Percentiles rank a stretch among this genome's conserved stretches.
Conservation (phyloP, 2,888 invertebrate genomes). For the Caenorhabditis plicata region DNA sequence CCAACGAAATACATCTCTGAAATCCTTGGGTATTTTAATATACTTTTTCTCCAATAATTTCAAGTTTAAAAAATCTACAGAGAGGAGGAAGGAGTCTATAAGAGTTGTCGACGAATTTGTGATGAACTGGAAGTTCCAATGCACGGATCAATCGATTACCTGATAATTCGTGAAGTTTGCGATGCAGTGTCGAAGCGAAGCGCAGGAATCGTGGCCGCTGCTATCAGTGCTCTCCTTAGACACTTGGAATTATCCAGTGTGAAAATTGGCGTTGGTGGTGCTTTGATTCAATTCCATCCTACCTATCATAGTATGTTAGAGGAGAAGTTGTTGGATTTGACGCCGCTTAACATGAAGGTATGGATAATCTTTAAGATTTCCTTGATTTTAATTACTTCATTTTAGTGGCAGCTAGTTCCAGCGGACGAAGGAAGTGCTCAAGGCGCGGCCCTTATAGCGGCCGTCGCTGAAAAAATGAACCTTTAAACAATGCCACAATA, state of each 20-base stretch:
- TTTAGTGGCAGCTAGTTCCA: slow-evolving; percentile 65
- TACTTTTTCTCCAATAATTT: slow-evolving; percentile 1
- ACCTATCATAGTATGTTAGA: slow-evolving; percentile 61
- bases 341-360: slow-evolving; percentile 58
- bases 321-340: slow-evolving; percentile 54
- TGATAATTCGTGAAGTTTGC: slow-evolving; percentile 63
- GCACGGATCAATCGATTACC: slow-evolving; percentile 62
- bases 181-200: slow-evolving; percentile 59
- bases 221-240: slow-evolving; percentile 62
- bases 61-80: slow-evolving; percentile 35
- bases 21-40: slow-evolving; percentile 55
- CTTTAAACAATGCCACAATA: too few relatives aligned
- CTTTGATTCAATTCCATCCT: slow-evolving; percentile 66
- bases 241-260: slow-evolving; percentile 54
- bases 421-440: slow-evolving; percentile 64
- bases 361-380: slow-evolving; percentile 1
- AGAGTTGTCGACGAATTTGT: slow-evolving; percentile 61
- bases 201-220: slow-evolving; percentile 64
- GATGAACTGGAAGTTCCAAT: slow-evolving; percentile 64
- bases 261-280: slow-evolving; percentile 65
- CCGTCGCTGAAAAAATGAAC: slow-evolving; percentile 52
- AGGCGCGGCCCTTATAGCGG: slow-evolving; percentile 66
- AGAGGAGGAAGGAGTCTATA: slow-evolving; percentile 60
- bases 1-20: slow-evolving; percentile 66
- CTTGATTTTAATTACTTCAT: slow-evolving; percentile 7